These are phyloP conservation scores for Nyctibius bracteatus DNA, from an alignment of 2,113 vertebrate genomes.

Conservation along the genomic window DNA sequence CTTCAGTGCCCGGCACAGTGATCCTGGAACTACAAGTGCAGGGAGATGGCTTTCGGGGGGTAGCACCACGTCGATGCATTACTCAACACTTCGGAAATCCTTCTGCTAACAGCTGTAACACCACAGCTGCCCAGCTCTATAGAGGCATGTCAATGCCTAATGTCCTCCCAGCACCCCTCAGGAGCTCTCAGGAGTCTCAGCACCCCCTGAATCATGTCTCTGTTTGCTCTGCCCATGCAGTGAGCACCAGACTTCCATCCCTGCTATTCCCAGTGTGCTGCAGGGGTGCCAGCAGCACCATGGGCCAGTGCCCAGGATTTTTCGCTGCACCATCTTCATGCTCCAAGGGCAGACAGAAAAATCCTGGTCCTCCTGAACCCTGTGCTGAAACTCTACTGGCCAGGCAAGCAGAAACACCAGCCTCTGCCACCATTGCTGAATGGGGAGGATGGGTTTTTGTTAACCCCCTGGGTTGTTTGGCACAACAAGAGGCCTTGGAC, in stretches of 20 bases:
- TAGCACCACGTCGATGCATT: background rate
- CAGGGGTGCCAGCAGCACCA: background rate
- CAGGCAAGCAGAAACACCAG: background rate
- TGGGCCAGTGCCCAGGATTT: background rate
- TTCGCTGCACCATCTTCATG: background rate
- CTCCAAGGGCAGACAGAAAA: background rate
- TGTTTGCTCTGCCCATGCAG: background rate
- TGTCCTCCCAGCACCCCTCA: background rate
- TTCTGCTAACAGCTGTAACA: background rate
- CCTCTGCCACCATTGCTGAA: background rate
- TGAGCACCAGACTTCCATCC: background rate
- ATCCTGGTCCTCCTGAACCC: background rate
- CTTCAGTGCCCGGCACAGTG: background rate
- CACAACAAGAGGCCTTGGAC: background rate
- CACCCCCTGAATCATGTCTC: background rate
- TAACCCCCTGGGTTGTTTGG: background rate
- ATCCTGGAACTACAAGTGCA: background rate
- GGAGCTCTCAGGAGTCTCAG: background rate
- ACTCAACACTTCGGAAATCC: background rate
- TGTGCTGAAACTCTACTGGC: background rate
- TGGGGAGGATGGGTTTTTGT: background rate
- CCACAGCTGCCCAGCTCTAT: background rate
- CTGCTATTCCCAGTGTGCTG: background rate
- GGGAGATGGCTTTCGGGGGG: background rate
- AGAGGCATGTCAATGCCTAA: too few relatives aligned